Conservation (phyloP, 1,140 invertebrate species). For the Coelopa frigida region DNA sequence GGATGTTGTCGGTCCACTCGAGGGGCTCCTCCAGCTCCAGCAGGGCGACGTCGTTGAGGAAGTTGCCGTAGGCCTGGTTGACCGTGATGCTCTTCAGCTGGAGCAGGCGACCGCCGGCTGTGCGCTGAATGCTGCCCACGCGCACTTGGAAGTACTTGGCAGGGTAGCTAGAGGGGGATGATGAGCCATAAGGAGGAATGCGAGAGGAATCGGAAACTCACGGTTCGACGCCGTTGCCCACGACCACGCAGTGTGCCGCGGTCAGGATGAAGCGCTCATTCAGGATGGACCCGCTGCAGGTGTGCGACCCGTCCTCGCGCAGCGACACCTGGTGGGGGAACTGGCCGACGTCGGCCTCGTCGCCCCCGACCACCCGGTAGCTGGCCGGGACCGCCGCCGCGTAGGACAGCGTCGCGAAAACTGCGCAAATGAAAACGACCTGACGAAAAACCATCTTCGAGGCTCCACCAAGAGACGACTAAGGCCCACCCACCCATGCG, state of each 20-base stretch:
- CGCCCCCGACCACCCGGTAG: conserved; percentile 17
- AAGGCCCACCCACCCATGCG: no score
- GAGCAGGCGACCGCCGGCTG: conserved; percentile 24
- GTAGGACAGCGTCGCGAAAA: no score
- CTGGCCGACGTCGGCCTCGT: conserved; percentile 21
- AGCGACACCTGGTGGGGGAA: conserved; percentile 30
- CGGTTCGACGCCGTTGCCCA: conserved; percentile 24
- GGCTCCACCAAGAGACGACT: no score
- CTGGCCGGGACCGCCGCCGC: neutral
- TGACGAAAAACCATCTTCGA: no score
- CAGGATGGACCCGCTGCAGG: conserved; percentile 23
- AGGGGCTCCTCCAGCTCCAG: conserved; percentile 23
- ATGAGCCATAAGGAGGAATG: no score
- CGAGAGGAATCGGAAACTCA: no score
- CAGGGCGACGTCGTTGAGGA: conserved; percentile 31
- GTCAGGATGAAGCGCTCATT: conserved; percentile 18
- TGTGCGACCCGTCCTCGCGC: conserved; percentile 19
- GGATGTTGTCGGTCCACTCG: conserved; percentile 21
- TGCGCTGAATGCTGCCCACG: conserved; percentile 32
- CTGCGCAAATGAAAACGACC: no score
- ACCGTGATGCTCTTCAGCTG: conserved; percentile 22
- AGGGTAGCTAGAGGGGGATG: conserved; percentile 22
- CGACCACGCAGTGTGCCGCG: conserved; percentile 31
- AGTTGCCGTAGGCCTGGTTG: conserved; percentile 20
- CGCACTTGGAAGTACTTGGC: conserved; percentile 21